Conservation (phyloP, 2,113 vertebrate species). For the Coracopsis vasa region DNA sequence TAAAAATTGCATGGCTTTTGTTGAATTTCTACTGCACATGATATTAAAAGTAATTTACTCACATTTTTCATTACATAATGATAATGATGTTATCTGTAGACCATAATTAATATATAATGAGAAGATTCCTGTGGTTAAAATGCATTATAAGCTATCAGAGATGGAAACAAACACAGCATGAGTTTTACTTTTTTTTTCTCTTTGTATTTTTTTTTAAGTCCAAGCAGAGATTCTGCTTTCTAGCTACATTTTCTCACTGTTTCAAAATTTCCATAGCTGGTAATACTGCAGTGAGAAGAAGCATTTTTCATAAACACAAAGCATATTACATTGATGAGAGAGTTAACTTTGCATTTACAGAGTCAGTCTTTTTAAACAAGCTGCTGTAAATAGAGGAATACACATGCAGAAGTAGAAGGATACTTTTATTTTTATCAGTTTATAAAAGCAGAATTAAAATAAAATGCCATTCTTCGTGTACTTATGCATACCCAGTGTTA, state of each 20-base stretch:
- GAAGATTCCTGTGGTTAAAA: conserved; percentile 60
- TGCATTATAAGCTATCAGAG: conserved; percentile 34
- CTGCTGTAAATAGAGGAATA: not conserved
- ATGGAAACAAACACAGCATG: conserved; percentile 32
- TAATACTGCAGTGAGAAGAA: not conserved
- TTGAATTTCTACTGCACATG: conserved; percentile 3
- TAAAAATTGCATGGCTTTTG: conserved; percentile 59
- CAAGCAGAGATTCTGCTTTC: not conserved
- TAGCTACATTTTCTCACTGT: not conserved
- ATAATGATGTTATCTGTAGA: conserved; percentile 59
- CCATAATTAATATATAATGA: conserved; percentile 65
- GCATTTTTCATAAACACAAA: not conserved
- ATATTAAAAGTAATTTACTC: conserved; percentile 53
- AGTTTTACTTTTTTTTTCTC: not conserved
- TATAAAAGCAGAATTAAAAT: not conserved
- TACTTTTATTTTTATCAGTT: not conserved
- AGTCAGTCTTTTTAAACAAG: not conserved
- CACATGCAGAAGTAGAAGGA: not conserved
- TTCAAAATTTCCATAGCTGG: not conserved
- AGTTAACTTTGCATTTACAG: not conserved
- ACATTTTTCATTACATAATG: conserved; percentile 61
- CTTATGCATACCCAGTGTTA: not conserved
- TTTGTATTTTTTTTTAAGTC: not conserved
- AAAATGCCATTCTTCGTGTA: not conserved
- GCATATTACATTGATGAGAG: not conserved